Conservation (phyloP, 2,113 vertebrate genomes). For the Dryoscopus gambensis region DNA sequence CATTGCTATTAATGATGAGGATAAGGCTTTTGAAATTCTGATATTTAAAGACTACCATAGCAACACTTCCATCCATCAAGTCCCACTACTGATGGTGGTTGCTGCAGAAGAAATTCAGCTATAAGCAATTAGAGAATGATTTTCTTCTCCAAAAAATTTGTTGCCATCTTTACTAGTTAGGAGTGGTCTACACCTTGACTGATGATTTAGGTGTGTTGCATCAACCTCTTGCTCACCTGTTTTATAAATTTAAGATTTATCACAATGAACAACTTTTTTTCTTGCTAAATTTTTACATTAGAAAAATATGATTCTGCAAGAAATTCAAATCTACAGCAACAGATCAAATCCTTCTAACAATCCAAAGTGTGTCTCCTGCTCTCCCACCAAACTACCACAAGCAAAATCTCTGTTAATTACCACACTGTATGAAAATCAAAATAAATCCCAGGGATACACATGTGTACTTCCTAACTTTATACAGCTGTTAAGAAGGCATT, state of each 20-base stretch:
- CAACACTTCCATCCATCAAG: neutral
- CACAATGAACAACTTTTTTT: neutral
- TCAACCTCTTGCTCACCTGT: neutral
- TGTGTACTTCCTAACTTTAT: neutral
- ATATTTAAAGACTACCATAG: neutral
- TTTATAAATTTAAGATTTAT: neutral
- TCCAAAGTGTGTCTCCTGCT: neutral
- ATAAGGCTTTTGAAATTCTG: neutral
- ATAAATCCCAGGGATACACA: neutral
- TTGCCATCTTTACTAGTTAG: neutral
- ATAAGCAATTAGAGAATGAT: neutral
- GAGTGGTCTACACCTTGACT: neutral
- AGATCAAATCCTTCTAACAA: neutral
- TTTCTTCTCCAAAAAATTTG: neutral
- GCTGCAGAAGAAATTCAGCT: neutral
- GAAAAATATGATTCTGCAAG: neutral
- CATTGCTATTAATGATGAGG: neutral
- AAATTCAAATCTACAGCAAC: neutral
- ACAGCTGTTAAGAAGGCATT: neutral
- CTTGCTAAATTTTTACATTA: neutral
- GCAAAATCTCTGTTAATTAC: neutral
- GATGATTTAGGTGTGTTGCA: neutral
- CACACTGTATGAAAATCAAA: neutral
- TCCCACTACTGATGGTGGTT: accelerated
- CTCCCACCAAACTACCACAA: neutral